Conservation (phyloP, 1,140 invertebrate genomes). For the Mercenaria mercenaria region DNA sequence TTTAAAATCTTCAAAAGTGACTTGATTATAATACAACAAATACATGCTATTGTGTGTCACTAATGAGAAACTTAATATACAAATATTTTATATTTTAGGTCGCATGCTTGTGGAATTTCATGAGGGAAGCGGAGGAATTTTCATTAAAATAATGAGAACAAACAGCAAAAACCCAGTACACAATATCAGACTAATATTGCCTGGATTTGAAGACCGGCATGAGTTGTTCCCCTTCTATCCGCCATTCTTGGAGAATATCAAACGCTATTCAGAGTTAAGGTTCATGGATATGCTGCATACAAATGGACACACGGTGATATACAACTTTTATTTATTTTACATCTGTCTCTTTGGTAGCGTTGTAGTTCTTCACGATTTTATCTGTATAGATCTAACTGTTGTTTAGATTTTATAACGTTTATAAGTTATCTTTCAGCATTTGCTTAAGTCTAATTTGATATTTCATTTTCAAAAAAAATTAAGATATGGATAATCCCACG, state of each 20-base stretch:
- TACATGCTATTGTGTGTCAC: too few relatives aligned
- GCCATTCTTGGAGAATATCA: constrained; percentile 73
- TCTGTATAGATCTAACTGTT: too few relatives aligned
- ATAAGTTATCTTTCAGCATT: too few relatives aligned
- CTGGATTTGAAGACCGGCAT: constrained; percentile 75
- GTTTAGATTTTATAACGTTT: too few relatives aligned
- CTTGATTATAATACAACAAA: too few relatives aligned
- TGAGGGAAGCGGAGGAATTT: constrained; percentile 66
- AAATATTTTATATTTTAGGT: too few relatives aligned
- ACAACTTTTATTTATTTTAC: too few relatives aligned
- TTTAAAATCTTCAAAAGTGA: too few relatives aligned
- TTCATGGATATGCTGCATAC: constrained; percentile 77
- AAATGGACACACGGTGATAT: constrained; percentile 72
- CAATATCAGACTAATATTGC: constrained; percentile 75
- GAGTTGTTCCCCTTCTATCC: constrained; percentile 78
- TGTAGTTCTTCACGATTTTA: background rate
- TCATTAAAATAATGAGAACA: constrained; percentile 67
- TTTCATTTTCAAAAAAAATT: too few relatives aligned
- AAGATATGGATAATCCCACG: too few relatives aligned
- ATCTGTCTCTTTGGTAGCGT: background rate
- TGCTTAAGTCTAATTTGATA: too few relatives aligned
- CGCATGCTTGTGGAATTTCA: constrained; percentile 70
- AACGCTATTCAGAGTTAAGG: constrained; percentile 73
- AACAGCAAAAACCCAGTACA: constrained; percentile 74
- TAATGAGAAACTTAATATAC: too few relatives aligned